phyloP scores from a whole-genome alignment of 2,888 invertebrate genomes.

The Electrophaes corylata region DNA sequence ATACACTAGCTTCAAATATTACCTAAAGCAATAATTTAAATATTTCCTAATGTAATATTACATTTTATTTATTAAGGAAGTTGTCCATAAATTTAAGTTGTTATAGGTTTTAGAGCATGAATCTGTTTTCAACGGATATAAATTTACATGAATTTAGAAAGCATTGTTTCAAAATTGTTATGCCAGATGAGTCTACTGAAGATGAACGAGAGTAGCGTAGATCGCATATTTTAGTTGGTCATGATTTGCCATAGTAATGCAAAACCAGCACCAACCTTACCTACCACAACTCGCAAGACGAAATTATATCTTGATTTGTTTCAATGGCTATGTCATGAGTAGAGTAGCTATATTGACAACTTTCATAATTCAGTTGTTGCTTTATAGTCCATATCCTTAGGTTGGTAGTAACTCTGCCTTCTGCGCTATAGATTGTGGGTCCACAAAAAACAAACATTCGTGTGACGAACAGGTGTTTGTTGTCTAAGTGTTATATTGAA shows the following conservation, averaged over 20 bases:
- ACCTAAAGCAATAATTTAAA: slow-evolving; percentile 13
- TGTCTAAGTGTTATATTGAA: too few species aligned
- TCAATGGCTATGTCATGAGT: too few species aligned
- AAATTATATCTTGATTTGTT: background rate
- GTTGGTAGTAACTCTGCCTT: too few species aligned
- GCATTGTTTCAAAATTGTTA: slow-evolving; percentile 30
- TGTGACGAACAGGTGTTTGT: too few species aligned
- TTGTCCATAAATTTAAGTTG: slow-evolving; percentile 29
- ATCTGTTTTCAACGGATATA: slow-evolving; percentile 24
- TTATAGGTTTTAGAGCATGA: slow-evolving; percentile 27
- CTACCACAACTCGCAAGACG: background rate
- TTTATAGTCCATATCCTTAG: too few species aligned
- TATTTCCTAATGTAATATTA: slow-evolving; percentile 13
- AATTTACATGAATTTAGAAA: slow-evolving; percentile 23
- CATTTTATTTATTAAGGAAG: slow-evolving; percentile 38
- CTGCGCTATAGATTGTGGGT: too few species aligned
- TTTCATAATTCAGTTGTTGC: too few species aligned
- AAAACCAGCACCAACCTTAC: background rate
- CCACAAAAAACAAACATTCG: too few species aligned
- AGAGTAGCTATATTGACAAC: too few species aligned
- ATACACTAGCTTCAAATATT: slow-evolving; percentile 17
- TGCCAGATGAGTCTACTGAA: slow-evolving; percentile 21
- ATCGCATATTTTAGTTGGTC: slow-evolving; percentile 7
- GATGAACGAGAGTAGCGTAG: slow-evolving; percentile 14
- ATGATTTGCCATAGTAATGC: slow-evolving; percentile 5